Conservation (phyloP, 1,140 invertebrate species). For the Hylaeus volcanicus region DNA sequence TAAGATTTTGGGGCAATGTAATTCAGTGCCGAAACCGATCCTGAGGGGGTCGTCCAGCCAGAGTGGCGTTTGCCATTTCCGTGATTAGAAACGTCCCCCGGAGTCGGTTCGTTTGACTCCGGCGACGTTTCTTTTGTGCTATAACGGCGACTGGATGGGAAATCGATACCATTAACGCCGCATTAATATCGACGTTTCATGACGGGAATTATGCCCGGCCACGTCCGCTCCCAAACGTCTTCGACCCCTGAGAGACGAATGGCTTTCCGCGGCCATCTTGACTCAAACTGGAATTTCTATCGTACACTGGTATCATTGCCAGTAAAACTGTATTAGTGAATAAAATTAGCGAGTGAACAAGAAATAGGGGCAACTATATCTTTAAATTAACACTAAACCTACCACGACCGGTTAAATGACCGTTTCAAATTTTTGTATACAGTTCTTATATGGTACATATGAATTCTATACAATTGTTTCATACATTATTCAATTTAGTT, state of each 20-base stretch:
- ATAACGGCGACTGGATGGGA: not conserved
- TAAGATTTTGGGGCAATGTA: constrained; percentile 67
- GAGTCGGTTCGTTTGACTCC: constrained; percentile 49
- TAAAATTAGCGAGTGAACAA: no score
- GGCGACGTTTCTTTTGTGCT: constrained; percentile 29
- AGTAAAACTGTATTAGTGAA: no score
- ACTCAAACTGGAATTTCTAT: no score
- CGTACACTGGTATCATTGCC: no score
- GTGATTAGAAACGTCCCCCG: constrained; percentile 58
- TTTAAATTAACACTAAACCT: no score
- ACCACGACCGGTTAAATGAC: no score
- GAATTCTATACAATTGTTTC: no score
- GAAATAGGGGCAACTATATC: no score
- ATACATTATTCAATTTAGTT: no score
- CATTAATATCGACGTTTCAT: constrained; percentile 23
- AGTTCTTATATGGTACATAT: no score
- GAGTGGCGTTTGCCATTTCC: constrained; percentile 60
- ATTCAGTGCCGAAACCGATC: constrained; percentile 64
- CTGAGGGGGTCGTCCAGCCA: constrained; percentile 45
- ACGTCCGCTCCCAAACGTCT: not conserved
- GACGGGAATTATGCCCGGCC: not conserved
- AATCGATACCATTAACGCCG: constrained; percentile 41
- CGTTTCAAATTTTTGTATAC: no score
- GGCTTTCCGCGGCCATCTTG: no score
- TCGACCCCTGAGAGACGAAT: not conserved